Evolutionary conservation across 2,113 vertebrate species (phyloP).

Genomic region (Ovis aries): ARS-UI_Ramb_v3.0 NC_056072.1:7053001-7053500

Average conservation of each 20-base stretch:
- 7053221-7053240: background rate
- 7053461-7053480: background rate
- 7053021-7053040: background rate
- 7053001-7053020: background rate
- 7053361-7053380: background rate
- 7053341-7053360: background rate
- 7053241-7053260: background rate
- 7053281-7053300: background rate
- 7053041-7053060: background rate
- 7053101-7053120: background rate
- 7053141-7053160: background rate
- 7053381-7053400: background rate
- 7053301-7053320: background rate
- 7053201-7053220: background rate
- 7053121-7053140: background rate
- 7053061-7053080: background rate
- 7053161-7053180: background rate
- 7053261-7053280: background rate
- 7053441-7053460: background rate
- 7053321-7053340: background rate
- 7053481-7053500: conserved; percentile 1
- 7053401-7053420: background rate
- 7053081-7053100: background rate
- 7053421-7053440: background rate
- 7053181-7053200: background rate